Evolutionary conservation across 2,113 vertebrate species (phyloP), one percentile per base, ranked within the genome.

Genomic region (Cnemophilus loriae): DNA sequence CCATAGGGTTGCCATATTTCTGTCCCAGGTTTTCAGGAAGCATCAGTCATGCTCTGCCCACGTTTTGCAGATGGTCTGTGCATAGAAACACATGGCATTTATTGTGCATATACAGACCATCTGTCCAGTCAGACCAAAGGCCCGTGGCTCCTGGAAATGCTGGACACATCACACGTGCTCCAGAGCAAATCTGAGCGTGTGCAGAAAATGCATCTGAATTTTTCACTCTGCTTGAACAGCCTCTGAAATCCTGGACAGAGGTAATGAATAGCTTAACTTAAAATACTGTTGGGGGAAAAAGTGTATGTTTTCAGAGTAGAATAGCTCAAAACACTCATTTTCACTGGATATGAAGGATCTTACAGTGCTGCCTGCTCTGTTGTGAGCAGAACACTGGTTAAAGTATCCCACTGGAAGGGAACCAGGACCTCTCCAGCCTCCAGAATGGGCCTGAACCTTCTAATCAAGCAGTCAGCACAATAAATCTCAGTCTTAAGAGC

Each of bases 21-120:
- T 84, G 68, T 78, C 69, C 80, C 86, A 89, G 76, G 79, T 81
- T 90, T 96, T 78, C 94, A 86, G 71, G 91, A 92, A 95, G 76
- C 55, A 70, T 86, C 75, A 88, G 47, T 77, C 42, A 88, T 55
- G 68, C 20, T 84, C 27, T 70, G 86, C 64, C 80, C 75, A 53
- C 0, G 0, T 86, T 93, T 84, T 85, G 89, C 91, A 95, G 95
- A 91, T 60, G 95, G 86, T 70, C 67, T 90, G 50, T 67, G 67
- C 81, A 69, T 59, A 57, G 81, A 93, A 96, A 91, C 91, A 92
- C 85, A 60, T 90, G 88, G 87, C 71, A 77, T 91, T 91, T 81
- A 95, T 70, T 90, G 90, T 88, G 82, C 87, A 70, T 79, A 15
- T 70, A 93, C 35, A 77, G 79, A 60, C 85, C 88, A 95, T 95